These are phyloP conservation scores for Accipiter cooperii DNA, from an alignment of 2,113 vertebrate species.

Conservation along the genomic window DNA sequence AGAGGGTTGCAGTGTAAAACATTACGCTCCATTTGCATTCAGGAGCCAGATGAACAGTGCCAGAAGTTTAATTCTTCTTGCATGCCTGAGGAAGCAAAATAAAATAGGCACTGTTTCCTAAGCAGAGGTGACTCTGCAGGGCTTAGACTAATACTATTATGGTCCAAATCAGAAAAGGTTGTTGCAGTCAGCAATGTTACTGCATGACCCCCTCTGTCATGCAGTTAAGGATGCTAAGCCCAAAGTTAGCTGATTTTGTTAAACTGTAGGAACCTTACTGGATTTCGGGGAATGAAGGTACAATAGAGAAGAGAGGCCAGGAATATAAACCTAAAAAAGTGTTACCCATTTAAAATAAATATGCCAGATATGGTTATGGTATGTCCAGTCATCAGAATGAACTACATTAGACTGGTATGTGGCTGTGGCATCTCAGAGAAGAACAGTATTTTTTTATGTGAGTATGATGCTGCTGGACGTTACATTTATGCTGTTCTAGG, in stretches of 20 bases:
- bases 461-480: background rate
- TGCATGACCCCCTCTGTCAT: background rate
- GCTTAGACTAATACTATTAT: conserved; percentile 60
- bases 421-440: background rate
- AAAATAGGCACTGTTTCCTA: conserved; percentile 10
- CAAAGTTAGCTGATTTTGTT: background rate
- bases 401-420: background rate
- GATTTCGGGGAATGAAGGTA: background rate
- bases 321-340: background rate
- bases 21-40: background rate
- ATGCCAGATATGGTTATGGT: background rate
- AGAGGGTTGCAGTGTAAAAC: background rate
- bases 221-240: background rate
- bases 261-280: background rate
- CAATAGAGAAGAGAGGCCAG: background rate
- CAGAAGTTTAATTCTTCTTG: background rate
- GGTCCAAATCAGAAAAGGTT: conserved; percentile 25
- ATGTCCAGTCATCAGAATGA: background rate
- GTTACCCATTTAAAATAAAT: background rate
- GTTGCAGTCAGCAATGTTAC: conserved; percentile 4
- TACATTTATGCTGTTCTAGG: background rate
- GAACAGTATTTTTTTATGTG: background rate
- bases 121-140: conserved; percentile 49
- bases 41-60: background rate
- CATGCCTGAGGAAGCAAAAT: background rate